These are phyloP conservation scores for western clawed frog (Xenopus tropicalis) DNA, from an alignment of 2,113 vertebrate genomes.

Conservation along the genomic window DNA sequence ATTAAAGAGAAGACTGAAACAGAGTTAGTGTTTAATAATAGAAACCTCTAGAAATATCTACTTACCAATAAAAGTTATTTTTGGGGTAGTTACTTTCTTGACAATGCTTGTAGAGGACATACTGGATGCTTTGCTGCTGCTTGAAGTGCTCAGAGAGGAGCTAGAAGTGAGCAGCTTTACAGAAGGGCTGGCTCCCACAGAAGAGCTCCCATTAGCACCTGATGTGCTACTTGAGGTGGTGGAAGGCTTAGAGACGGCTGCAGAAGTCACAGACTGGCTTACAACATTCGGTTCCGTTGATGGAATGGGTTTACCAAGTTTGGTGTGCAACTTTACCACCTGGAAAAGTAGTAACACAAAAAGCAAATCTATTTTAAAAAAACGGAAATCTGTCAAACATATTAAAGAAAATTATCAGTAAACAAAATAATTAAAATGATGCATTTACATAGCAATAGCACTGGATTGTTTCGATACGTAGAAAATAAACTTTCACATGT, in stretches of 20 bases:
- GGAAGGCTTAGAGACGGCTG: constrained; percentile 76
- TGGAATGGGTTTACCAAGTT: constrained; percentile 96
- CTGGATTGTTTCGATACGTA: too few species aligned
- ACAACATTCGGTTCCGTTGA: constrained; percentile 95
- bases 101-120: constrained; percentile 66
- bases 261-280: constrained; percentile 77
- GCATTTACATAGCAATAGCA: too few species aligned
- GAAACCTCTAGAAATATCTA: constrained; percentile 40
- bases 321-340: constrained; percentile 98
- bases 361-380: neutral
- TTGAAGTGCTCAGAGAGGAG: constrained; percentile 63
- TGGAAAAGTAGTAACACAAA: constrained; percentile 53
- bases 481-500: too few species aligned
- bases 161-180: constrained; percentile 68
- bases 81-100: constrained; percentile 90
- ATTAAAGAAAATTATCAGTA: too few species aligned
- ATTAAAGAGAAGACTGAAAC: too few species aligned
- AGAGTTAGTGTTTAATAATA: too few species aligned
- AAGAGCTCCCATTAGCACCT: constrained; percentile 69
- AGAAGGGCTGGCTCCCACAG: constrained; percentile 65
- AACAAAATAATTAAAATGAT: too few species aligned
- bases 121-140: constrained; percentile 64
- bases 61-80: constrained; percentile 98
- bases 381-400: neutral
- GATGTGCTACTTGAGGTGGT: constrained; percentile 71